Conservation (phyloP, 2,888 invertebrate genomes). For the Trichacis sp. region DNA sequence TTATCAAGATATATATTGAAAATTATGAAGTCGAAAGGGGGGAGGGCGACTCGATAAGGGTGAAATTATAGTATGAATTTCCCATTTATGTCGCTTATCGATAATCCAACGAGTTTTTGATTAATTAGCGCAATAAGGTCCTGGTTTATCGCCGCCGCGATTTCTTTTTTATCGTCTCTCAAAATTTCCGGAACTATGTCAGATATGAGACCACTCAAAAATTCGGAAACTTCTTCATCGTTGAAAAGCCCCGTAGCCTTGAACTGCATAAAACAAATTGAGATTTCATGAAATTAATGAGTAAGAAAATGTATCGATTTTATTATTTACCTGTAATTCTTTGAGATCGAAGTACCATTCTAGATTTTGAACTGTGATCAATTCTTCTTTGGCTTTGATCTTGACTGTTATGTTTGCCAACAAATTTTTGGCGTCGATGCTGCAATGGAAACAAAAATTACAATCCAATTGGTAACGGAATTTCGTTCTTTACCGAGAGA, state of each 20-base stretch:
- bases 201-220: conserved; percentile 44
- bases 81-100: neutral
- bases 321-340: conserved; percentile 2
- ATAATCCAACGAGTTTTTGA: neutral
- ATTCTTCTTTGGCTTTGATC: conserved; percentile 5
- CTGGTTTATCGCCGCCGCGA: neutral
- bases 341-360: conserved; percentile 6
- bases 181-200: conserved; percentile 46
- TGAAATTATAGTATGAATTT: too few species aligned
- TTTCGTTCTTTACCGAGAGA: neutral
- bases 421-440: neutral
- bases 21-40: too few species aligned
- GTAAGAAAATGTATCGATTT: neutral
- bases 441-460: too few species aligned
- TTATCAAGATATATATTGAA: too few species aligned
- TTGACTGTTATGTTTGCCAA: neutral
- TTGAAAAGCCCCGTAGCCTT: conserved; percentile 48
- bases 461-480: neutral
- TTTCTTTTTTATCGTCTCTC: conserved; percentile 41
- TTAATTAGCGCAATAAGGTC: neutral
- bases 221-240: conserved; percentile 45
- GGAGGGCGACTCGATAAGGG: too few species aligned
- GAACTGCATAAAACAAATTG: conserved; percentile 24
- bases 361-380: neutral
- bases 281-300: conserved; percentile 5